Evolutionary conservation across 2,888 invertebrate species (phyloP).

Genomic region (Eupithecia centaureata): DNA sequence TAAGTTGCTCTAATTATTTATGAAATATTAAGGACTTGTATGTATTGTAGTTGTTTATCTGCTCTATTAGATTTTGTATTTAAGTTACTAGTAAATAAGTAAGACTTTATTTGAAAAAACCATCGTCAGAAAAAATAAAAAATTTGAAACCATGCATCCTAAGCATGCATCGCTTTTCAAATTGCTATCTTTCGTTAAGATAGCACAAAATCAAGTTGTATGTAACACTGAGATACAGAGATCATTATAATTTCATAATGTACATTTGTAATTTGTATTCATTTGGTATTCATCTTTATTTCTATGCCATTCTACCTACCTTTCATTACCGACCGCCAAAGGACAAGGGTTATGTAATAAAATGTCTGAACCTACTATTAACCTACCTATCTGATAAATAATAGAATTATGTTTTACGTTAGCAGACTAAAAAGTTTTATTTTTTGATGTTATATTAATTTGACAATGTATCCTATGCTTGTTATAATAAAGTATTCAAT

Average conservation of each 20-base stretch:
- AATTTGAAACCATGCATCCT: neutral
- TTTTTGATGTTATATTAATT: slow-evolving; percentile 41
- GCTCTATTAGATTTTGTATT: neutral
- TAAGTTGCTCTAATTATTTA: neutral
- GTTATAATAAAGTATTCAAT: slow-evolving; percentile 22
- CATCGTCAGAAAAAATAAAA: neutral
- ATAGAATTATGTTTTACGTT: slow-evolving; percentile 21
- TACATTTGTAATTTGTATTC: too few species aligned
- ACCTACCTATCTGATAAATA: slow-evolving; percentile 14
- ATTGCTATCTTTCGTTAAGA: neutral
- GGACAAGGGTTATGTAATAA: neutral
- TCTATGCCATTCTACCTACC: too few species aligned
- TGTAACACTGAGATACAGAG: neutral
- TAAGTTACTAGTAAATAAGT: neutral
- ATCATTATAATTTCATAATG: neutral
- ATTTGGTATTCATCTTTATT: neutral
- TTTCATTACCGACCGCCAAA: neutral
- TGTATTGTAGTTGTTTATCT: neutral
- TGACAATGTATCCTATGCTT: slow-evolving; percentile 24
- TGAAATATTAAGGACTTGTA: slow-evolving; percentile 2
- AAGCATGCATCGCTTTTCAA: too few species aligned
- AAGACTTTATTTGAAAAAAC: neutral
- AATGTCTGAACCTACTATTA: neutral
- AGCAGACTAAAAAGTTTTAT: slow-evolving; percentile 28
- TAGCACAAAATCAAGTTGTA: neutral